These are phyloP conservation scores for Poecilia latipinna DNA, from an alignment of 2,113 vertebrate genomes.

Conservation along the genomic window DNA sequence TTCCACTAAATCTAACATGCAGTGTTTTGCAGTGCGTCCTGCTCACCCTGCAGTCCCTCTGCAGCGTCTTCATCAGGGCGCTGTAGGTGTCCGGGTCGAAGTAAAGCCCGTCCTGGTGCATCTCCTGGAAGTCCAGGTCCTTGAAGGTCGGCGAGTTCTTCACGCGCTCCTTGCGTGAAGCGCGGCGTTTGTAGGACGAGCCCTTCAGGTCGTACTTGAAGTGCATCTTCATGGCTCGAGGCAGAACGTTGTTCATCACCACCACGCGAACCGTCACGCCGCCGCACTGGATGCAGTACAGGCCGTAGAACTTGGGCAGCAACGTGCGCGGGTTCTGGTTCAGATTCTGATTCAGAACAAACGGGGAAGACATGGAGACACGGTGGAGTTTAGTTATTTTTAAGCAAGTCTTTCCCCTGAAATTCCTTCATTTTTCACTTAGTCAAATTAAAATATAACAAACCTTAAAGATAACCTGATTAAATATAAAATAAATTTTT, in stretches of 20 bases:
- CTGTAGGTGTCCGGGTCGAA: conserved; percentile 91
- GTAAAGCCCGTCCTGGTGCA: conserved; percentile 87
- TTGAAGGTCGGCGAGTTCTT: conserved; percentile 92
- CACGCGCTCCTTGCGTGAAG: conserved; percentile 88
- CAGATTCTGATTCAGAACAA: conserved; percentile 83
- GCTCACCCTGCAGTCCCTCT: conserved; percentile 93
- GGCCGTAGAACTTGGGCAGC: conserved; percentile 95
- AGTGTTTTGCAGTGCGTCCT: no score
- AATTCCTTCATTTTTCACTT: background rate
- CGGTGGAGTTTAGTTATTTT: background rate
- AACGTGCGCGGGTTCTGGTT: conserved; percentile 96
- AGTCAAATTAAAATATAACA: no score
- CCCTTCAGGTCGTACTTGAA: conserved; percentile 96
- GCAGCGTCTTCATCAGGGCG: conserved; percentile 93
- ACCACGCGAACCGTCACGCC: conserved; percentile 90
- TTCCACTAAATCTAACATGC: no score
- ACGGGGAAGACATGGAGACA: background rate
- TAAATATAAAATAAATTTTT: no score
- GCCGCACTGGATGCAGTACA: conserved; percentile 92
- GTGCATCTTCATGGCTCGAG: conserved; percentile 90
- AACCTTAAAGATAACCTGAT: background rate
- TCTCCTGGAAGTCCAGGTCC: conserved; percentile 96
- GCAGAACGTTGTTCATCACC: conserved; percentile 97
- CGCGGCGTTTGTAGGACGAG: conserved; percentile 91
- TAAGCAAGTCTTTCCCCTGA: no score